These are phyloP conservation scores for Drosophila funebris DNA, from an alignment of 1,140 invertebrate species.

Conservation along the genomic window DNA sequence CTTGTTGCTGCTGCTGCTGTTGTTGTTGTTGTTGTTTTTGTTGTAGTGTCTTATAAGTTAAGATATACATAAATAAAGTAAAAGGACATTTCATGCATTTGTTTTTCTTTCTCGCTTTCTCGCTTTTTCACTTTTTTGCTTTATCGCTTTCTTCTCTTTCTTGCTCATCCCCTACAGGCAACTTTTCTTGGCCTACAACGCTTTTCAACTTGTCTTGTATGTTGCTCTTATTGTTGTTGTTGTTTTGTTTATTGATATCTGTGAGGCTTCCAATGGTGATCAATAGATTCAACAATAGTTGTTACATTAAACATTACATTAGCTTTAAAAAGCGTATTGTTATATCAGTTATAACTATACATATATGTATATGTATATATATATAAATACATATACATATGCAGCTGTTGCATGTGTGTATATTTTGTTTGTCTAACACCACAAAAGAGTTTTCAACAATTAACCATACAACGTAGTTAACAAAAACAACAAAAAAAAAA, in stretches of 20 bases:
- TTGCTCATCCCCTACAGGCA: not conserved
- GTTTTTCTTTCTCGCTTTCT: not conserved
- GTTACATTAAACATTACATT: slow-evolving; percentile 43
- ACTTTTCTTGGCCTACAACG: not conserved
- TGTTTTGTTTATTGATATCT: slow-evolving; percentile 27
- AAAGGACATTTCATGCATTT: slow-evolving; percentile 5
- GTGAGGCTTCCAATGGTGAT: slow-evolving; percentile 41
- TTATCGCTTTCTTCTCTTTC: not conserved
- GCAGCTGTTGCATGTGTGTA: not conserved
- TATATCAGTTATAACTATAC: slow-evolving; percentile 31
- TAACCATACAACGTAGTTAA: slow-evolving; percentile 14
- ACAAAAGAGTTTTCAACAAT: slow-evolving; percentile 16
- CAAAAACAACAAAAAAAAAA: slow-evolving; percentile 4
- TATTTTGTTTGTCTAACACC: slow-evolving; percentile 3
- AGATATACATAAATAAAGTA: slow-evolving; percentile 6
- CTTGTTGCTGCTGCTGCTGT: not conserved
- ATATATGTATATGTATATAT: not conserved
- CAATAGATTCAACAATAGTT: slow-evolving; percentile 34
- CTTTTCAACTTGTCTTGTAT: not conserved
- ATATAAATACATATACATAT: slow-evolving; percentile 2
- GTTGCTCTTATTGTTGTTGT: not conserved
- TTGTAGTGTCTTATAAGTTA: not conserved
- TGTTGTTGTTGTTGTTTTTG: slow-evolving; percentile 4
- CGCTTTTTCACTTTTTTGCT: not conserved
- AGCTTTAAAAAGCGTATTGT: slow-evolving; percentile 41